These are phyloP conservation scores for Dolichallabes microphthalmus DNA, from an alignment of 2,113 vertebrate species.

Conservation along the genomic window DNA sequence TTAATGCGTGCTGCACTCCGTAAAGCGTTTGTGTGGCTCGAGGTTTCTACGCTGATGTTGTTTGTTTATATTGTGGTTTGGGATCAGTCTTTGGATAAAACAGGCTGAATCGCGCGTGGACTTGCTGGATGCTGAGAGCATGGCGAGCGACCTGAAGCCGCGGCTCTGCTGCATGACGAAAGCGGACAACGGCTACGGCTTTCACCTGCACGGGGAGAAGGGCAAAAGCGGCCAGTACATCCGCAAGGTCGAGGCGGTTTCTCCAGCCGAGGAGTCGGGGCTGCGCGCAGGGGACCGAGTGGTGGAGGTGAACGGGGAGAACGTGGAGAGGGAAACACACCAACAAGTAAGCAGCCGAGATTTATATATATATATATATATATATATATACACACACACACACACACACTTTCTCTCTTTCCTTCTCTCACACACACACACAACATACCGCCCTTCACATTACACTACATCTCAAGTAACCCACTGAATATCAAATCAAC, in stretches of 20 bases:
- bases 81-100: not conserved
- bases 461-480: not conserved
- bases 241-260: slow-evolving; percentile 88
- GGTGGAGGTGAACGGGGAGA: slow-evolving; percentile 88
- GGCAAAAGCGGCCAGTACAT: slow-evolving; percentile 92
- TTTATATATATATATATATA: no score
- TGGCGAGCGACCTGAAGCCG: slow-evolving; percentile 84
- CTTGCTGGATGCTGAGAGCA: slow-evolving; percentile 57
- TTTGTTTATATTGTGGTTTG: not conserved
- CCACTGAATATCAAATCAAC: not conserved
- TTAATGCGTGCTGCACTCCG: not conserved
- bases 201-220: slow-evolving; percentile 95
- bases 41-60: not conserved
- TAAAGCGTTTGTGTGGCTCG: not conserved
- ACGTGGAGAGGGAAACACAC: slow-evolving; percentile 92
- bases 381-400: not conserved
- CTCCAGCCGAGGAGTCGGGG: slow-evolving; percentile 86
- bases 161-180: slow-evolving; percentile 87
- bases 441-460: not conserved
- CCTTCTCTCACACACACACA: not conserved
- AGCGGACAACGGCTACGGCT: slow-evolving; percentile 85
- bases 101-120: slow-evolving; percentile 5
- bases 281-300: slow-evolving; percentile 87
- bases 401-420: not conserved
- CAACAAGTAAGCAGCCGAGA: slow-evolving; percentile 80